Evolutionary conservation across 2,113 vertebrate species (phyloP).

Genomic region (Rattus norvegicus): GRCr8 NC_086034.1:33688501-33689000

Average conservation of each 20-base stretch:
- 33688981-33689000: background rate
- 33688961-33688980: background rate
- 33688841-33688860: too few relatives aligned
- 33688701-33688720: background rate
- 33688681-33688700: too few relatives aligned
- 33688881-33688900: accelerated
- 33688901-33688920: background rate
- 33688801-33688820: background rate
- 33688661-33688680: background rate
- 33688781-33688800: background rate
- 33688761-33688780: background rate
- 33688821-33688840: too few relatives aligned
- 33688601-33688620: background rate
- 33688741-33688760: background rate
- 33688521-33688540: background rate
- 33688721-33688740: background rate
- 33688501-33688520: background rate
- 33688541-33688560: background rate
- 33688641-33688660: background rate
- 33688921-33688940: background rate
- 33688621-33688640: conserved; percentile 18
- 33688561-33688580: background rate
- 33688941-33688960: background rate
- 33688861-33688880: too few relatives aligned
- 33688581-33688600: background rate